Base-by-base conservation (phyloP, 23 tunicate species). In the Corella eumyota region DNA sequence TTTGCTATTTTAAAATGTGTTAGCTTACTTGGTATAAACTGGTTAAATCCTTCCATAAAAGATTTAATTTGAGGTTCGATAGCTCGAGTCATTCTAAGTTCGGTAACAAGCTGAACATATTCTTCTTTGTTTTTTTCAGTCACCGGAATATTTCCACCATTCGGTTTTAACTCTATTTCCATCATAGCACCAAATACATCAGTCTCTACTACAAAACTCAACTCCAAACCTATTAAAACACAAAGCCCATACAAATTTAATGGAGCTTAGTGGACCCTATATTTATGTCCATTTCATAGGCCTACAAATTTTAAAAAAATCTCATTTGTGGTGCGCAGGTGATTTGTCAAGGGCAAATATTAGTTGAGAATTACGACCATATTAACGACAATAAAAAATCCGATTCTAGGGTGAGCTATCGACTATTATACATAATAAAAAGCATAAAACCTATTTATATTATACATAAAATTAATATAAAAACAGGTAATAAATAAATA, bases 31-130 rank as follows among this genome's bases (percentile, higher is more conserved):
- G 96, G 96, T 6, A 88, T 79, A 30, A 78, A 60, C 15, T 76
- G 70, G 36, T 83, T 45, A 56, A 88, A 88, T 36, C 96, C 96
- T 55, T 67, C 61, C 65, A 77, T 62, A 47, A 88, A 88, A 19
- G 81, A 76, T 35, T 88, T 73, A 19, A 88, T 73, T 66, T 88
- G 96, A 3, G 88, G 77, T 63, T 73, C 58, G 29, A 88, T 88
- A 3, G 96, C 96, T 4, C 88, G 46, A 21, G 96, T 88, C 96
- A 88, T 88, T 49, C 88, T 34, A 17, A 88, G 81, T 56, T 88
- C 96, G 2, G 96, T 88, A 28, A 88, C 96, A 38, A 88, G 88
- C 44, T 88, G 96, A 29, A 88, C 96, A 48, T 88, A 88, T 67
- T 88, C 96, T 27, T 77, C 80, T 55, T 88, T 88, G 52, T 88